Conservation (phyloP, 2,113 vertebrate genomes). For the Cynocephalus volans region DNA sequence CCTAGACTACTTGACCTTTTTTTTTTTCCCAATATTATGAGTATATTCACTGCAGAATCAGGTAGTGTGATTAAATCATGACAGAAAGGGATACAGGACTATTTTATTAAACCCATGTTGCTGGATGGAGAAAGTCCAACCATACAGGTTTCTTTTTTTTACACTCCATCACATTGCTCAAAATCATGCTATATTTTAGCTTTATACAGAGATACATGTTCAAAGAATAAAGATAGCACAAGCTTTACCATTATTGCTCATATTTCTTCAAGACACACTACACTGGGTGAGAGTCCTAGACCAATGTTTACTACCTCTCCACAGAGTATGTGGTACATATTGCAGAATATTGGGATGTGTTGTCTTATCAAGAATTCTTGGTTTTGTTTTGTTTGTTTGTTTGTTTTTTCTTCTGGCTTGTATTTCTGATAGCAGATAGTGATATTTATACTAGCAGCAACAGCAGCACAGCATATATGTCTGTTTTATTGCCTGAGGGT, state of each 20-base stretch:
- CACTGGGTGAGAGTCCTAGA: background rate
- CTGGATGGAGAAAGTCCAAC: background rate
- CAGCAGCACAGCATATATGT: background rate
- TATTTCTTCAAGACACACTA: background rate
- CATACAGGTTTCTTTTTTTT: background rate
- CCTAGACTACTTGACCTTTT: no score
- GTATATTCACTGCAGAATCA: background rate
- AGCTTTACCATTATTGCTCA: background rate
- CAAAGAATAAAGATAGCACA: background rate
- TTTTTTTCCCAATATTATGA: background rate
- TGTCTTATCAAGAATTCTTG: background rate
- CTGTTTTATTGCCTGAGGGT: background rate
- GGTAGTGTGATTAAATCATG: background rate
- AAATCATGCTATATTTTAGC: background rate
- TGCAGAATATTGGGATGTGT: background rate
- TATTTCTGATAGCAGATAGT: background rate
- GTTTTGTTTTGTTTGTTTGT: no score
- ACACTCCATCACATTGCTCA: background rate
- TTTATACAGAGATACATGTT: background rate
- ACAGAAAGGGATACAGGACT: background rate
- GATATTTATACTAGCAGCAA: rapidly evolving
- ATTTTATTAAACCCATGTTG: background rate
- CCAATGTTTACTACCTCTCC: background rate
- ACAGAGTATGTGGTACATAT: background rate
- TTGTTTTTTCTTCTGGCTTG: background rate